Base-by-base conservation (phyloP, 2,797 vertebrate species). In the Emydoidea blandingii region DNA sequence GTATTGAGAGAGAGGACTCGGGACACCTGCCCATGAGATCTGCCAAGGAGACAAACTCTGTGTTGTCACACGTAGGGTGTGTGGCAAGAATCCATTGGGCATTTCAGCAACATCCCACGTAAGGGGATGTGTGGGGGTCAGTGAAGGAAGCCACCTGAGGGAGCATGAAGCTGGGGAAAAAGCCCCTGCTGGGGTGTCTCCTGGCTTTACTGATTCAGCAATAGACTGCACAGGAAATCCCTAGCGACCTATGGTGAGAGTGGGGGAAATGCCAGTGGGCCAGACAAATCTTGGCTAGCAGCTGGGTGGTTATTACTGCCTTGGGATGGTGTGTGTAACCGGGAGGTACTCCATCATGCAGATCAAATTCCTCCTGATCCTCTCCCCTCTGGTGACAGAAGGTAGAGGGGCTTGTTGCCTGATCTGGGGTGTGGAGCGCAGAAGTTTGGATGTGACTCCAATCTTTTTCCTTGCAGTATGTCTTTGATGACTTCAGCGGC, bases 401-500 rank as follows among this genome's bases (percentile, higher is more conserved):
- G 19, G 37, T 16, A 37, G 12, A 29, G 50, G 25, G 8, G 41
- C 44, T 59, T n/a, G 72, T 86, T 29, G n/a, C 37, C 31, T 81
- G 53, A 27, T 34, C 27, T 15, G 79, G 29, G 44, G 29, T 49
- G 79, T 34, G 27, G 27, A 52, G 47, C 5, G 2, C 3, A 25
- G 12, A 15, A 72, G 79, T 76, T 88, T 85, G 44, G 57, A n/a
- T 29, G 83, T 84, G 1, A 16, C 31, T 81, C 50, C 49, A 23
- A 49, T 25, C 27, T 37, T 81, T 80, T 29, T 78, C 54, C 78
- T 94, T 79, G 7, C 96, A 99, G 99, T 98, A 98, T 62, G 94
- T 95, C 65, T 99, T 99, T 92, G 98, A 98, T 83, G 99, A 99
- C 97, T 98, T 99, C 95, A 99, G 99, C 94, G 99, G 99, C 91